phyloP scores from a whole-genome alignment of 2,888 invertebrate genomes.

The Drosophila maculinotata region DNA sequence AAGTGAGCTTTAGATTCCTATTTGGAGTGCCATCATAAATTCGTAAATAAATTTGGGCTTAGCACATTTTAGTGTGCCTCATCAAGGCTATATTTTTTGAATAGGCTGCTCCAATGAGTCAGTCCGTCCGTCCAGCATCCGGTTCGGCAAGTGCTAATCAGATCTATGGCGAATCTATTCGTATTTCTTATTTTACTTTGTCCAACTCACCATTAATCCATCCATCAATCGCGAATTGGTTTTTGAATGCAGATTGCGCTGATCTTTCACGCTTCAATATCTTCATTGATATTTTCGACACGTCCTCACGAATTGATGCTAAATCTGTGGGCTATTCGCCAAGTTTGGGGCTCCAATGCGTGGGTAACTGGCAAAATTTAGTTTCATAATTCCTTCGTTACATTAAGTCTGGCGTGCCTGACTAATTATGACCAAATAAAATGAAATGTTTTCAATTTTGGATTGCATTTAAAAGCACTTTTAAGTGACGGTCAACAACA shows the following conservation, averaged over 20 bases:
- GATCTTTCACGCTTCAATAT: slow-evolving; percentile 44
- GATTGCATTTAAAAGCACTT: slow-evolving; percentile 44
- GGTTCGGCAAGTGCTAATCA: slow-evolving; percentile 67
- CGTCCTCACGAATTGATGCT: slow-evolving; percentile 52
- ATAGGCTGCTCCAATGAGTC: slow-evolving; percentile 33
- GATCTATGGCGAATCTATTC: slow-evolving; percentile 57
- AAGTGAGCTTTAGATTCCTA: slow-evolving; percentile 35
- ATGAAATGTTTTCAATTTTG: slow-evolving; percentile 46
- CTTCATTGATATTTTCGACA: slow-evolving; percentile 38
- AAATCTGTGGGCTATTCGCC: slow-evolving; percentile 30
- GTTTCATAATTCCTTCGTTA: slow-evolving; percentile 32
- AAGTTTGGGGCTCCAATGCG: slow-evolving; percentile 26
- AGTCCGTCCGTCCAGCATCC: slow-evolving; percentile 46
- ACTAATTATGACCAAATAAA: slow-evolving; percentile 69
- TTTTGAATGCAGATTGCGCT: slow-evolving; percentile 35
- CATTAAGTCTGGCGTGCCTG: slow-evolving; percentile 36
- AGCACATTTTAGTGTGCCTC: slow-evolving; percentile 59
- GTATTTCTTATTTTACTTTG: slow-evolving; percentile 6
- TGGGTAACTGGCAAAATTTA: slow-evolving; percentile 34
- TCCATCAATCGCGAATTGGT: slow-evolving; percentile 49
- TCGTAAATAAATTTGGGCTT: slow-evolving; percentile 66
- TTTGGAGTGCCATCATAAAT: slow-evolving; percentile 55
- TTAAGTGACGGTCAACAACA: slow-evolving; percentile 33
- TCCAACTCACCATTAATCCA: slow-evolving; percentile 26
- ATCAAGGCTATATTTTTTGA: slow-evolving; percentile 53